Evolutionary conservation across 1,140 invertebrate genomes (phyloP).

Genomic region (Varroa destructor): DNA sequence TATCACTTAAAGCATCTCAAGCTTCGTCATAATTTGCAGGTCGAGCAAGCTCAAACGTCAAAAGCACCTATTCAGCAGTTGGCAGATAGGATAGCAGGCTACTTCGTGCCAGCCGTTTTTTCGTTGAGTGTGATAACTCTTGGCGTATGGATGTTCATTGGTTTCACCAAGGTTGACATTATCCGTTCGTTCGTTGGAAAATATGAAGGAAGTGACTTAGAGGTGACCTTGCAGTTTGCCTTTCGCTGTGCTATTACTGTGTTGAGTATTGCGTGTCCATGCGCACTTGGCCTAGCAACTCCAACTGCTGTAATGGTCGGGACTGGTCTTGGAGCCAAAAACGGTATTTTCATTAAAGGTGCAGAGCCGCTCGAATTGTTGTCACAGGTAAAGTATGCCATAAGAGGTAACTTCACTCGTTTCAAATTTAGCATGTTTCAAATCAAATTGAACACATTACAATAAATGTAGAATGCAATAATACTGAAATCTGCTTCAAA

Average conservation of each 20-base stretch:
- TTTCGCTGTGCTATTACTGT: constrained; percentile 93
- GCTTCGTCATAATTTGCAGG: background rate
- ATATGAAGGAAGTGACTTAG: constrained; percentile 46
- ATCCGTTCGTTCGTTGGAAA: constrained; percentile 33
- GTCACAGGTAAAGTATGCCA: background rate
- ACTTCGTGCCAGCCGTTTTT: constrained; percentile 90
- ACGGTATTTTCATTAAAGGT: constrained; percentile 94
- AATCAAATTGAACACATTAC: background rate
- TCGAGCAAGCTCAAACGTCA: constrained; percentile 94
- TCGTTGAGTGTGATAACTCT: constrained; percentile 67
- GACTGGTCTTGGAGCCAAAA: constrained; percentile 79
- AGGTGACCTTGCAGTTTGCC: constrained; percentile 68
- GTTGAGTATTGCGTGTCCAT: constrained; percentile 93
- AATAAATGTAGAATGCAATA: background rate
- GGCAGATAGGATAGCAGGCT: constrained; percentile 87
- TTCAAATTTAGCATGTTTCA: too few species aligned
- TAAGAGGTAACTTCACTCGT: too few species aligned
- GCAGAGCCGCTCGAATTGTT: constrained; percentile 73
- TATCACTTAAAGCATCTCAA: background rate
- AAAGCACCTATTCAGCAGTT: constrained; percentile 95
- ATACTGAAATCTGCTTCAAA: background rate
- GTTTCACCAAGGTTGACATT: constrained; percentile 44
- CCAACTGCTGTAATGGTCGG: constrained; percentile 99
- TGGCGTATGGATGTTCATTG: constrained; percentile 72
- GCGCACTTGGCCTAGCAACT: constrained; percentile 88